Evolutionary conservation across 2,888 invertebrate genomes (phyloP), one percentile per base, ranked within the genome.

Genomic region (Anoncus sp.): DNA sequence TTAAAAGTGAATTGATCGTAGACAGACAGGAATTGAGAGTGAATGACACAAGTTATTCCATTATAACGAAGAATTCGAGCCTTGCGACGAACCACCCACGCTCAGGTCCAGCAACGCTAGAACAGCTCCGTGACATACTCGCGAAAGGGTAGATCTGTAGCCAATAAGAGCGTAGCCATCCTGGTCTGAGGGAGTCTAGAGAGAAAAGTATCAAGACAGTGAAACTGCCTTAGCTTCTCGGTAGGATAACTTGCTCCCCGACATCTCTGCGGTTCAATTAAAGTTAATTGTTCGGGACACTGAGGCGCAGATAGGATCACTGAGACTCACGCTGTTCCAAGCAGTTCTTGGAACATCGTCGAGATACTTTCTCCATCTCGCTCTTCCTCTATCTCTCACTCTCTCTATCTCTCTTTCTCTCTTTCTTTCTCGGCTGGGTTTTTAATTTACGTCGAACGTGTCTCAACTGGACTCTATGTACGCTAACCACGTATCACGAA

Each of bases 241-340:
- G 59, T 51, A 47, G 70, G 79, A 81, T 78, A 82, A 82, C 75
- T 81, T 80, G 63, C 72, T 75, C 59, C 27, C 38, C 55, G 60
- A 72, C 72, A 71, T 75, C 72, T 75, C 69, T 67, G 75, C 55
- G 72, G 82, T 77, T 77, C 81, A 79, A 82, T 82, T 82, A 74
- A 79, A 78, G 79, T 80, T 82, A 81, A 82, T 82, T 76, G 81
- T 73, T 80, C 74, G 79, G 57, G 82, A 79, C 78, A 79, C 47
- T 71, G 63, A 75, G 67, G 31, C 70, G 24, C 49, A 27, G 47
- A 24, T 35, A 35, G 16, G 53, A 53, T 65, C 51, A n/a, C n/a
- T 16, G 49, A 12, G 16, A n/a, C 38, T 16, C 40, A 14, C 67
- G 18, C 45, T 51, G 43, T 62, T 60, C 55, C 22, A 66, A 66